Conservation (phyloP, 1,140 invertebrate genomes). For the Cheumatopsyche charites region DNA sequence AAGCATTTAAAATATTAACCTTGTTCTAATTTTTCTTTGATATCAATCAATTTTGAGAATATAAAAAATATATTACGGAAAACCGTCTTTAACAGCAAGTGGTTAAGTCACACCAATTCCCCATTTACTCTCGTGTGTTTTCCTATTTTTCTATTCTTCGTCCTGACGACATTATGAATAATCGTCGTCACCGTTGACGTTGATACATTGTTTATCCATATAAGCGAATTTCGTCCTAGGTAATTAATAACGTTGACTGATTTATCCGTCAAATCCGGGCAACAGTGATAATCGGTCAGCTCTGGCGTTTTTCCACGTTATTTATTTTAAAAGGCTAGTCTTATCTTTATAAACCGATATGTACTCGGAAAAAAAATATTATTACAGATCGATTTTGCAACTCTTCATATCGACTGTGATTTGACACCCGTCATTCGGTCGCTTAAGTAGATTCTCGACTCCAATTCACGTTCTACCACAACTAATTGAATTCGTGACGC, state of each 20-base stretch:
- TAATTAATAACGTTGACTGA: slow-evolving; percentile 9
- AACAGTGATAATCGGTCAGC: slow-evolving; percentile 4
- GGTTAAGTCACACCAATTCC: no score
- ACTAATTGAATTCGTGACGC: slow-evolving; percentile 21
- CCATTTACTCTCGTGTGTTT: background rate
- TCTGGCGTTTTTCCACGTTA: background rate
- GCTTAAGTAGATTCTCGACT: slow-evolving; percentile 12
- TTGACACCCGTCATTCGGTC: slow-evolving; percentile 16
- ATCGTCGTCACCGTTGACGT: slow-evolving; percentile 16
- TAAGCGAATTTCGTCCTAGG: slow-evolving; percentile 14
- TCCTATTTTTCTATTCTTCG: background rate
- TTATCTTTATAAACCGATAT: no score
- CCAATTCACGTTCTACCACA: slow-evolving; percentile 6
- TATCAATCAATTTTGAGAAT: no score
- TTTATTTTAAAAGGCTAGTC: no score
- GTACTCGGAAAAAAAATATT: background rate
- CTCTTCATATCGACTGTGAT: slow-evolving; percentile 2
- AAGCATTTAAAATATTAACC: no score
- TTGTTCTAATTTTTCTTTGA: no score
- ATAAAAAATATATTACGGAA: no score
- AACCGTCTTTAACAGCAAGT: no score
- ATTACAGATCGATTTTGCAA: background rate
- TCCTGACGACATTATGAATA: slow-evolving; percentile 10
- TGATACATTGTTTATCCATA: slow-evolving; percentile 25
- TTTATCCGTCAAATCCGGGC: slow-evolving; percentile 11